phyloP scores from a whole-genome alignment of 2,797 vertebrate genomes.

The Australoheros facetus region DNA sequence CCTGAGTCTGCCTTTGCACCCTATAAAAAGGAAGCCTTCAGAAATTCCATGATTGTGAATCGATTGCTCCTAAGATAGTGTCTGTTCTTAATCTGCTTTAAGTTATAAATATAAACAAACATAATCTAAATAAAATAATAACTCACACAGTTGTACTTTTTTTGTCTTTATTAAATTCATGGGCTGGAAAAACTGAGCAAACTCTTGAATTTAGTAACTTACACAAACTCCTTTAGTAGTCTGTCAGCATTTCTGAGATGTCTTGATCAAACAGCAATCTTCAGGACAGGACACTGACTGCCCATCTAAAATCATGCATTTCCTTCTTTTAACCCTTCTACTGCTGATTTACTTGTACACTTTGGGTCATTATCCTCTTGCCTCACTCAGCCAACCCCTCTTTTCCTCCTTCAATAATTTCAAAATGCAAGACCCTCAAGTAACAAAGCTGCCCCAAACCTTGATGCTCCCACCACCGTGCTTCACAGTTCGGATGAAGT shows the following conservation, averaged over 20 bases:
- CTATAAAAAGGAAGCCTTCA: neutral
- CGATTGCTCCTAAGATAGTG: neutral
- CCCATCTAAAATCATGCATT: accelerated
- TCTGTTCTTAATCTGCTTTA: accelerated
- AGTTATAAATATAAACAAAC: neutral
- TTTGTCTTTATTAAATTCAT: neutral
- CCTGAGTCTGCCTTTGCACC: neutral
- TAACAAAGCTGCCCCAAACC: neutral
- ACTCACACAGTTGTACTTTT: neutral
- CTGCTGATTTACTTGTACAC: neutral
- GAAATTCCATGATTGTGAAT: neutral
- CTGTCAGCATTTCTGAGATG: neutral
- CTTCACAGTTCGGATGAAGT: neutral
- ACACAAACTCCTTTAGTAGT: neutral
- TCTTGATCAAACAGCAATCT: neutral
- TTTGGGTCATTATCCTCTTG: neutral
- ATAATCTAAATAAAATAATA: no score
- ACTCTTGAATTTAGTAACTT: neutral
- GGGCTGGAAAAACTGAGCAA: neutral
- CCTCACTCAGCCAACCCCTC: neutral
- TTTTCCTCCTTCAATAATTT: neutral
- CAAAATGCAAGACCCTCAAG: neutral
- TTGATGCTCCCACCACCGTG: neutral
- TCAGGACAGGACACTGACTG: neutral
- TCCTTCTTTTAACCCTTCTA: neutral